Evolutionary conservation across 2,888 invertebrate species (phyloP), one percentile per base, ranked within the genome.

Genomic region (Drosophila rubida): DNA sequence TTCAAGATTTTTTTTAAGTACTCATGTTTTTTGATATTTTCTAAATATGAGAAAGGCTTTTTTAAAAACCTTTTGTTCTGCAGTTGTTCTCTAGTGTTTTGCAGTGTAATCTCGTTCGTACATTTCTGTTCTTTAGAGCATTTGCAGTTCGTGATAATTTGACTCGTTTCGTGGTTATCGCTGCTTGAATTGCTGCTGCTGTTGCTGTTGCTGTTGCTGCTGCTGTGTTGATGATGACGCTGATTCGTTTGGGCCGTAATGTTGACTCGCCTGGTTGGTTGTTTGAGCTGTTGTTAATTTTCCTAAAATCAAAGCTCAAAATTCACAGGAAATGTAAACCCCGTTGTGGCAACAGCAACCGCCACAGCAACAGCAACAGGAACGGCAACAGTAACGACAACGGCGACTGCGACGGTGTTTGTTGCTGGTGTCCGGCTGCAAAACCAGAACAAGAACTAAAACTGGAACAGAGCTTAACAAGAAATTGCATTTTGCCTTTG

Each of bases 251-350:
- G 82, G 75, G 79, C 79, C 70, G 73, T 85, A 88, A 85, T 87
- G 86, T 87, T 82, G 86, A 87, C 82, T 82, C 72, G 82, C 69
- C 86, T 82, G 86, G 80, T 53, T 82, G 44, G 41, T 23, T 86
- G 86, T 82, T 82, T 87, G 80, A 85, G 82, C 83, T 84, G 81
- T 80, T 88, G 84, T 85, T 88, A 85, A 85, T 85, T 85, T 84
- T 88, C 78, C 81, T 73, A 80, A 84, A 85, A 88, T 84, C 89
- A 85, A 85, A 88, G 89, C 88, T 70, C 69, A 86, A 80, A 82
- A 80, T 88, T 80, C 88, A 87, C 78, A 85, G 88, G 87, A 85
- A 85, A 85, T 88, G 87, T 88, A 75, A 83, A 64, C 74, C 55
- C 50, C 81, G 79, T 84, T 84, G 78, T 53, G 61, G 72, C 78